Evolutionary conservation across 2,888 invertebrate genomes (phyloP), one percentile per base, ranked within the genome.

Genomic region (Galerucella calmariensis): DNA sequence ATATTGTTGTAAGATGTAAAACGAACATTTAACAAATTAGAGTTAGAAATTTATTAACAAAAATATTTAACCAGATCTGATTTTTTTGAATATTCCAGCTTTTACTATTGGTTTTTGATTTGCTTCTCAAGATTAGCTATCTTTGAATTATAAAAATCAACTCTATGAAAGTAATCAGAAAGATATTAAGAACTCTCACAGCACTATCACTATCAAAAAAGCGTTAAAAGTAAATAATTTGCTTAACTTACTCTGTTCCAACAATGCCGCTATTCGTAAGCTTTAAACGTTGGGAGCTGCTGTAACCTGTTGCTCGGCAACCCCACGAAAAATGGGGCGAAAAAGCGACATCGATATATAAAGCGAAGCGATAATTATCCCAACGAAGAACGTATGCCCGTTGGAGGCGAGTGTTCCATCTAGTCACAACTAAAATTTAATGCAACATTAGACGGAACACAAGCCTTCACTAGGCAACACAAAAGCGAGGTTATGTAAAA

Each of bases 321-420:
- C 27, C 66, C 73, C 48, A 62, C 35, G 35, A 48, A 63, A 70
- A 71, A 46, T 53, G 67, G 67, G 68, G 68, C 75, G 53, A 41
- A 35, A 12, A 46, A 66, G 65, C 46, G 65, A 65, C 69, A 65
- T 53, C 59, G 56, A 62, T 16, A 35, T 20, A 46, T 59, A 68
- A 75, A 75, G 75, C 75, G 44, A 66, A 53, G 58, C 71, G 67
- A 41, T 67, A 67, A 61, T 46, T 53, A 51, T 56, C 51, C 35
- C 69, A 76, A 73, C 72, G 79, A 58, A 63, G 83, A 79, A 69
- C 77, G 71, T 73, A 74, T 83, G 80, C 80, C 76, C 79, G 84
- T 86, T 85, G 82, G 77, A 86, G 83, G 86, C 87, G 87, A 87
- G 87, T 87, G 86, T 86, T 86, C 85, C 82, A 87, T 87, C 87